These are phyloP conservation scores for Felis catus DNA, from an alignment of 2,113 vertebrate species.

Conservation along the genomic window DNA sequence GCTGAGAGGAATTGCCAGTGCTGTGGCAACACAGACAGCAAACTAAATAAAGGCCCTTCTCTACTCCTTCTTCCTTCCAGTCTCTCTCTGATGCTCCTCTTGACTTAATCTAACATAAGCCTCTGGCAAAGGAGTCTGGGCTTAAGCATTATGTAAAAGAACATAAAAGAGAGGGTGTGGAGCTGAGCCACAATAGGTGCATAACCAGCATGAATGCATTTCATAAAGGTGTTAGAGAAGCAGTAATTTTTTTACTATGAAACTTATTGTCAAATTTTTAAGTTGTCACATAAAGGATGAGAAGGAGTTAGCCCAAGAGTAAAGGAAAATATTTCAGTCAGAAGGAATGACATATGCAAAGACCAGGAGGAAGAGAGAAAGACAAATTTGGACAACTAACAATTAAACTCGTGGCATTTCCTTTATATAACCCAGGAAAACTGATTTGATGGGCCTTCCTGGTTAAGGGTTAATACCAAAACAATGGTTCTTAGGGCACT, in stretches of 20 bases:
- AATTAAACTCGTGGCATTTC: background rate
- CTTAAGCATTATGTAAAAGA: background rate
- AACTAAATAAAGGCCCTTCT: background rate
- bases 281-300: background rate
- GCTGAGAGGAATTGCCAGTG: background rate
- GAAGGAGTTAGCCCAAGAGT: background rate
- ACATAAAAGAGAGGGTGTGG: background rate
- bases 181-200: background rate
- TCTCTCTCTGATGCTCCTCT: background rate
- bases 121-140: background rate
- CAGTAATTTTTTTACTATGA: background rate
- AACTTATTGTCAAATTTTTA: background rate
- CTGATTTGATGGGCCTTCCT: background rate
- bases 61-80: background rate
- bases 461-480: background rate
- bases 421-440: background rate
- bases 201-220: background rate
- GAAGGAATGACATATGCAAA: background rate
- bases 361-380: background rate
- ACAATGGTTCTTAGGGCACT: background rate
- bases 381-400: background rate
- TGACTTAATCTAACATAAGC: background rate
- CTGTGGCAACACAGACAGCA: background rate
- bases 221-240: background rate
- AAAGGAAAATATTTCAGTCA: background rate